Base-by-base conservation (phyloP, 2,797 vertebrate genomes). In the Gallinago stenura region DNA sequence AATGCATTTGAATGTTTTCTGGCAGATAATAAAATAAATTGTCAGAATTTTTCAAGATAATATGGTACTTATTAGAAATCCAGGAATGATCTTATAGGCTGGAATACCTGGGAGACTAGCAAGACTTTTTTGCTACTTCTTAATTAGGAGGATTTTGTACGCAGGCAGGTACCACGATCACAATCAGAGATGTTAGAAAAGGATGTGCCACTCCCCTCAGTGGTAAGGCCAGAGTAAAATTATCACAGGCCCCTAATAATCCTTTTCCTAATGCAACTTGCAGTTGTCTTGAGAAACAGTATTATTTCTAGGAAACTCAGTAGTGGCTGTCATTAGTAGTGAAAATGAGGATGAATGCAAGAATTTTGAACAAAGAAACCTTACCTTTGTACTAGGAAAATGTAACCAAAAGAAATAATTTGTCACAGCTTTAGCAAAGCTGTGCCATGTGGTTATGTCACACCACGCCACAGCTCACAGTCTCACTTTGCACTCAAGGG, bases 291-390 rank as follows among this genome's bases (percentile, higher is more conserved):
- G 30, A 70, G 75, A 73, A 95, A 79, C 16, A 18, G 6, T 33
- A 15, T 62, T 69, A 66, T 80, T 85, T 72, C 14, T 50, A 80
- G 43, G 43, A 72, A 83, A 70, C 0, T 45, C 18, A 69, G 33
- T 37, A 57, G 66, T 37, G 25, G 25, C 22, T 89, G 16, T 85
- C 22, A 53, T 5, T 76, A 48, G 25, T 64, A 57, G 46, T 53
- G 71, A 85, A 88, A 91, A 91, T 65, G 9, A 21, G 43, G 58
- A 53, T 70, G 43, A 73, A 66, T 41, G 54, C 22, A 77, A 73
- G 37, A 83, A 41, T 58, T 92, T 39, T 84, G 9, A 89, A 75
- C 17, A 66, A 45, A 71, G 33, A 51, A 87, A 24, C n/a, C 30
- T 51, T 82, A 53, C 37, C 83, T 90, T 39, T 68, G 20, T 89